phyloP scores from a whole-genome alignment of 2,888 invertebrate genomes.

The Eilema sororculum region DNA sequence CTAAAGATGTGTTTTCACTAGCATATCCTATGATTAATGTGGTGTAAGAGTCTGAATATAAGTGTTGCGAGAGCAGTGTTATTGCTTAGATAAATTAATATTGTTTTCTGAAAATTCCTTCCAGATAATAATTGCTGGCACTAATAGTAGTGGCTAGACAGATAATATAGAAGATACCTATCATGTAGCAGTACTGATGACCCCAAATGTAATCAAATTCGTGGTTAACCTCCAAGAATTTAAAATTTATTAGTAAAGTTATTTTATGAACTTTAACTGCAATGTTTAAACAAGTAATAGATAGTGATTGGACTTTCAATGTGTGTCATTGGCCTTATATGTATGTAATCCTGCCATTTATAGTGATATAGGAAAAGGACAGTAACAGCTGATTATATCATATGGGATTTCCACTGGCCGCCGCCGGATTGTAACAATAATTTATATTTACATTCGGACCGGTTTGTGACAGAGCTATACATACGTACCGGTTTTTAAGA shows the following conservation, averaged over 20 bases:
- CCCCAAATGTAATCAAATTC: background rate
- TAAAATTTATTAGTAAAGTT: background rate
- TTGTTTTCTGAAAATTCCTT: background rate
- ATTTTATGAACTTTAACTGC: too few species aligned
- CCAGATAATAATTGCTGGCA: too few species aligned
- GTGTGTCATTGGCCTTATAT: background rate
- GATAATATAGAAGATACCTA: too few species aligned
- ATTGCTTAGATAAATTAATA: background rate
- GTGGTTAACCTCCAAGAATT: background rate
- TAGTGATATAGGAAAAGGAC: background rate
- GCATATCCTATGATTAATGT: background rate
- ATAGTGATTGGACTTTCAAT: background rate
- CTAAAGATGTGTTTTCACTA: background rate
- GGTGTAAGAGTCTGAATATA: too few species aligned
- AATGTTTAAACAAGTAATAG: background rate
- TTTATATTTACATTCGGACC: background rate
- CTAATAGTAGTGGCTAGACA: too few species aligned
- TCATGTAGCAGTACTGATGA: background rate
- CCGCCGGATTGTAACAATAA: background rate
- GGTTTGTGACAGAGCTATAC: background rate
- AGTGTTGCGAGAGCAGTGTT: background rate
- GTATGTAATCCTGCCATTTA: background rate
- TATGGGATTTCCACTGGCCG: background rate
- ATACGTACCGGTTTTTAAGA: slow-evolving; percentile 52
- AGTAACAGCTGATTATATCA: background rate